phyloP scores from a whole-genome alignment of 2,888 invertebrate genomes.

The Drosophila conformis region DNA sequence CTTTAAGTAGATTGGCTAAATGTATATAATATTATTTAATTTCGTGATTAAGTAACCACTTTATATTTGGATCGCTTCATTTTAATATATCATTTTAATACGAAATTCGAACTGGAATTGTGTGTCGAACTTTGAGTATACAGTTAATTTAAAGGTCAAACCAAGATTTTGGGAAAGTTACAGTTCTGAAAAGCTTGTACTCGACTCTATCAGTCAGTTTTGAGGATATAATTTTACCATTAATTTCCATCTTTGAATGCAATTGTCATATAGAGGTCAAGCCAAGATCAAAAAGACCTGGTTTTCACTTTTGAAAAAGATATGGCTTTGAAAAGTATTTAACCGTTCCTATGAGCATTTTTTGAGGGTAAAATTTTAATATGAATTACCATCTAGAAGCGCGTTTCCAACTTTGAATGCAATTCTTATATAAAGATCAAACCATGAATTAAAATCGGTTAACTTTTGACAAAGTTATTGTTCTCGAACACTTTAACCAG shows the following conservation, averaged over 20 bases:
- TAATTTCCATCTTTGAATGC: not conserved
- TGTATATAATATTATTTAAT: not conserved
- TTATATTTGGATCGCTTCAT: not conserved
- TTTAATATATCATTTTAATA: not conserved
- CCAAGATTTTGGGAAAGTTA: not conserved
- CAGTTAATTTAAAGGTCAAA: not conserved
- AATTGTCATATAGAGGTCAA: not conserved
- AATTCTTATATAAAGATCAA: too few species aligned
- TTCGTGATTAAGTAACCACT: not conserved
- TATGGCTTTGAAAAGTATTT: not conserved
- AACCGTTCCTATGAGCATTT: too few species aligned
- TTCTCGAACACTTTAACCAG: not conserved
- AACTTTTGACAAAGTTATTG: not conserved
- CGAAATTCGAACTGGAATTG: not conserved
- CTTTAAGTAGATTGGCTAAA: not conserved
- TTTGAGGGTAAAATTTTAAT: not conserved
- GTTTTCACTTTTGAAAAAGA: not conserved
- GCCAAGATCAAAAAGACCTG: not conserved
- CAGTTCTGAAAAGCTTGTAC: not conserved
- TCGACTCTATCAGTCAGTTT: not conserved
- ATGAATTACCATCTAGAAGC: too few species aligned
- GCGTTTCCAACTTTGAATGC: too few species aligned
- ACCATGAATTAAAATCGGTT: not conserved
- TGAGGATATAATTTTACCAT: not conserved
- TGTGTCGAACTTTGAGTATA: not conserved